Conservation (phyloP, 2,888 invertebrate genomes). For the Drosophila flavopinicola region DNA sequence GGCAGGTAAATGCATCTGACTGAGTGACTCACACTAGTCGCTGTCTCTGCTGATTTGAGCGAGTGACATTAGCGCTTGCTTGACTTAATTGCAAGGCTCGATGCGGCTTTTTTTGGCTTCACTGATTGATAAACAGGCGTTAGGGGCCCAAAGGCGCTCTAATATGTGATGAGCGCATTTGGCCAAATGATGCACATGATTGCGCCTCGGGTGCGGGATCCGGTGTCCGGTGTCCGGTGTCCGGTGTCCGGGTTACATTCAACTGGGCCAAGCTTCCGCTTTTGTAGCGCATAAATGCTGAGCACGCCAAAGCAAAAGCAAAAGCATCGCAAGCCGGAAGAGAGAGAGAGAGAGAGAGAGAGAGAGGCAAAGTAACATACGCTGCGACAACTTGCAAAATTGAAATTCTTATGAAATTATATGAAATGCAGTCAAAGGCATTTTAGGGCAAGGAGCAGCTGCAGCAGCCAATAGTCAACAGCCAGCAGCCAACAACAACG, state of each 20-base stretch:
- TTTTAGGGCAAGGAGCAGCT: slow-evolving; percentile 28
- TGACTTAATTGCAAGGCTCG: slow-evolving; percentile 35
- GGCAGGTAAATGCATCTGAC: slow-evolving; percentile 4
- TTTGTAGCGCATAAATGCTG: slow-evolving; percentile 29
- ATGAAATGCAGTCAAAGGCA: slow-evolving; percentile 54
- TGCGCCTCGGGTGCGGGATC: slow-evolving; percentile 4
- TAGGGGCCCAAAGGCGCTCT: too few species aligned
- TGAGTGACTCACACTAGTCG: slow-evolving; percentile 17
- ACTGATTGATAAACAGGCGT: slow-evolving; percentile 34
- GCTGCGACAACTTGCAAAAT: slow-evolving; percentile 49
- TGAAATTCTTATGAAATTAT: slow-evolving; percentile 62
- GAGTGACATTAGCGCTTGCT: slow-evolving; percentile 22
- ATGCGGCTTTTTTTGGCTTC: neutral
- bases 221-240: too few species aligned
- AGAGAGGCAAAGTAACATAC: slow-evolving; percentile 24
- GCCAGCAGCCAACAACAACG: too few species aligned
- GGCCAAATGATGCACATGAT: slow-evolving; percentile 31
- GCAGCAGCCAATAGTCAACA: neutral
- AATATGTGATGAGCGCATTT: neutral
- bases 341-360: neutral
- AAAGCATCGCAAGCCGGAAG: too few species aligned
- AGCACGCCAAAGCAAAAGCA: neutral
- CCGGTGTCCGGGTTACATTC: too few species aligned
- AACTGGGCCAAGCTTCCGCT: too few species aligned
- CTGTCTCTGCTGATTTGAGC: slow-evolving; percentile 29